These are phyloP conservation scores for Oryzias sinensis DNA, from an alignment of 2,797 vertebrate genomes.

Conservation along the genomic window DNA sequence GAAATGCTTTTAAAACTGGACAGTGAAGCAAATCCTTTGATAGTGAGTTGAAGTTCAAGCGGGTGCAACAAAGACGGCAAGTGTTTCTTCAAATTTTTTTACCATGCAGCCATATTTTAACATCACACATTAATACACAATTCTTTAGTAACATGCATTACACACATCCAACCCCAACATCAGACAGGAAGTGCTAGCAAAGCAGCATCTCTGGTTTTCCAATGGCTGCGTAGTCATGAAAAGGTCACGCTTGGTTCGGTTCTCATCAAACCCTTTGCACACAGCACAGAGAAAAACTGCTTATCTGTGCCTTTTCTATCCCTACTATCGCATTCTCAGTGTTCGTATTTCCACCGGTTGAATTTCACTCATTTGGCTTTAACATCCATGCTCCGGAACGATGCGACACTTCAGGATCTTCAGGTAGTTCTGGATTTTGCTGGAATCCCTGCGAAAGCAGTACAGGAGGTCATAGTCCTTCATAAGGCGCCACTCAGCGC, in stretches of 20 bases:
- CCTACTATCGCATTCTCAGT: background rate
- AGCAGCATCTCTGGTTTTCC: constrained; percentile 13
- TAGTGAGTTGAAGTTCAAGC: too few species aligned
- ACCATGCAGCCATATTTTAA: constrained; percentile 12
- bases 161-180: constrained; percentile 7
- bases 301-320: constrained; percentile 3
- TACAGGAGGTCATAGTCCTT: constrained; percentile 82
- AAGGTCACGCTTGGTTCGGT: constrained; percentile 3
- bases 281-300: constrained; percentile 17
- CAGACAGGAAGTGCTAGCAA: background rate
- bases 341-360: background rate
- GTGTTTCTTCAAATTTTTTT: constrained; percentile 17
- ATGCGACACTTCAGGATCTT: constrained; percentile 85
- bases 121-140: constrained; percentile 2
- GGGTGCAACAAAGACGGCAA: background rate
- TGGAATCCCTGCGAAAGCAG: constrained; percentile 85
- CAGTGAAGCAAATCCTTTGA: too few species aligned
- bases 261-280: constrained; percentile 1
- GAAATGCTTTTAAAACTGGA: too few species aligned
- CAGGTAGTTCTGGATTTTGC: constrained; percentile 86
- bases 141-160: constrained; percentile 16
- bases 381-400: constrained; percentile 79
- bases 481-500: constrained; percentile 71
- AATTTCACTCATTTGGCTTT: constrained; percentile 2
- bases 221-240: constrained; percentile 11